Base-by-base conservation (phyloP, 2,797 vertebrate genomes). In the Novumbra hubbsi region DNA sequence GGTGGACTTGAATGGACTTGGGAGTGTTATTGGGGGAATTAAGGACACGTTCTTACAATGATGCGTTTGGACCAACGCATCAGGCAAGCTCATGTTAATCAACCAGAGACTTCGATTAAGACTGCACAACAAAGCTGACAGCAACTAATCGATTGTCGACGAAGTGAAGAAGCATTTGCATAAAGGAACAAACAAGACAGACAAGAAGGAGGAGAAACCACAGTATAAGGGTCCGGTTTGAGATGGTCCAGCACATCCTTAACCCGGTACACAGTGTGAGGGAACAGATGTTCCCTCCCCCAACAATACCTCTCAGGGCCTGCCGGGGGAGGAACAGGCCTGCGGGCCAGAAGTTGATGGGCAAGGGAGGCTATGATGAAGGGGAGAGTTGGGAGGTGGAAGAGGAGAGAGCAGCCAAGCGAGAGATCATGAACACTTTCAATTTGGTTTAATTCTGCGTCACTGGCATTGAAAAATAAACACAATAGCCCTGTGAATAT, bases 241-340 rank as follows among this genome's bases (percentile, higher is more conserved):
- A 66, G 48, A 50, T 27, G 14, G 19, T 17, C 16, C 16, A 45
- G 71, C 45, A 27, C 64, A 68, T 57, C 8, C 16, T 16, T 49
- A 50, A 57, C 50, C 49, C n/a, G 30, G 21, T 17, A 60, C 21
- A 60, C 3, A 21, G 55, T 60, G 9, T 45, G 9, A 11, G 9
- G 41, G 9, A 11, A 1, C 9, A 45, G 41, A 4, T 45, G 41
- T 45, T 45, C 38, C 66, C 73, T 49, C 77, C 67, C 74, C 70
- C 71, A 74, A 68, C 84, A 73, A 21, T 16, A 16, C 21, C 3
- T 34, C 16, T 66, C 83, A 80, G 84, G 77, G 76, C 82, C 74
- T 78, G 19, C 81, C 41, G 69, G 80, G 85, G 86, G 79, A 82
- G 75, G 74, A 88, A 83, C 83, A 68, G 57, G 74, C 73, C 72